Base-by-base conservation (phyloP, 2,113 vertebrate species). In the Nycticebus coucang region DNA sequence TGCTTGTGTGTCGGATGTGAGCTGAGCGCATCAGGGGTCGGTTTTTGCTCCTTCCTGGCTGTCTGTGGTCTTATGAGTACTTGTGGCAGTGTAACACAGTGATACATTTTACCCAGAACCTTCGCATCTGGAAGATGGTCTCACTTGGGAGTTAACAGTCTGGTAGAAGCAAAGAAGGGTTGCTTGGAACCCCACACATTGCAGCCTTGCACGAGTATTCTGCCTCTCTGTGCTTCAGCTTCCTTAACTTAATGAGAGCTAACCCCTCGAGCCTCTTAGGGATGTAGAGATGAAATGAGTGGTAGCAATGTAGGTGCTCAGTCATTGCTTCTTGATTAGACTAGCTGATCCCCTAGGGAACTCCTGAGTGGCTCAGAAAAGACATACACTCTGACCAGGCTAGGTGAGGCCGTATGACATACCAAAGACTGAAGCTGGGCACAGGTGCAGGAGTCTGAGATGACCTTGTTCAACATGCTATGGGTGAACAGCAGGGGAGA, bases 101-200 rank as follows among this genome's bases (percentile, higher is more conserved):
- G 24, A 1, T 22, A 14, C 33, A 7, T 62, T 57, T 80, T 28
- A 79, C 55, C 7, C 21, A 6, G 64, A 64, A 11, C 14, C n/a
- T 41, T 88, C 26, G 4, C 53, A 9, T 45, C 60, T 41, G 11
- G 33, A 77, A 37, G n/a, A 78, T 19, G 30, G n/a, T 68, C 28
- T 75, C 60, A 26, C 35, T 14, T 14, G n/a, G 19, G n/a, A 79
- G 72, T 41, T 33, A 33, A n/a, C 18, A 24, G 72, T 41, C 64
- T 7, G 26, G 35, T 17, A 66, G 59, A 21, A 69, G 37, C 26
- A 18, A 35, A 15, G 26, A 24, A 88, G 15, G 30, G 68, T 28
- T 2, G 0, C 4, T 21, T 30, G 12, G 33, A 41, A 30, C 5
- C 0, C 5, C 26, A 14, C 28, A 2, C 1, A 2, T 45, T 28